These are phyloP conservation scores for Holothuria leucospilota DNA, from an alignment of 53 echinoderm and acorn worm genomes.

Conservation along the genomic window DNA sequence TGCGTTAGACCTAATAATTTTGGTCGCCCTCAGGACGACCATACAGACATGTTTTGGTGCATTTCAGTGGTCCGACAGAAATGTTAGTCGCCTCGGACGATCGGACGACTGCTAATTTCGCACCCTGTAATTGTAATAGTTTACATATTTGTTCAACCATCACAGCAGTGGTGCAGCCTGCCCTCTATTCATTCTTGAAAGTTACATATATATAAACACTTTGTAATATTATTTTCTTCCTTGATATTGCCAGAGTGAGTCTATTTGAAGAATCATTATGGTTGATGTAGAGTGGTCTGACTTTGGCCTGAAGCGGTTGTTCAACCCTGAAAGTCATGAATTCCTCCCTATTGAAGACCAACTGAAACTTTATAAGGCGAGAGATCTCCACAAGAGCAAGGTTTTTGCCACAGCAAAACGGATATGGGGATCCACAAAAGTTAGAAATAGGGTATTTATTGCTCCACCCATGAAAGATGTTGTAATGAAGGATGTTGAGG, in stretches of 20 bases:
- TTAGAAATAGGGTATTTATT: slow-evolving; percentile 67
- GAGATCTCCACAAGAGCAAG: slow-evolving; percentile 79
- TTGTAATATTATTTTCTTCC: too few species aligned
- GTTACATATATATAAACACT: too few species aligned
- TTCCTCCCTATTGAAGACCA: slow-evolving; percentile 92
- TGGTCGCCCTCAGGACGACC: too few species aligned
- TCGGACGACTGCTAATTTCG: too few species aligned
- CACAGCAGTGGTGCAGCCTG: too few species aligned
- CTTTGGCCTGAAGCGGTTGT: slow-evolving; percentile 83
- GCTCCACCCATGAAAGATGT: slow-evolving; percentile 81
- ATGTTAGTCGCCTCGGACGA: too few species aligned
- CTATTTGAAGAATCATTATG: not conserved
- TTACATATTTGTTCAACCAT: too few species aligned
- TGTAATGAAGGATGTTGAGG: slow-evolving; percentile 55
- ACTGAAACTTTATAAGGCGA: slow-evolving; percentile 81
- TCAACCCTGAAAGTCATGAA: slow-evolving; percentile 82
- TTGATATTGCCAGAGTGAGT: not conserved
- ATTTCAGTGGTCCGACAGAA: too few species aligned
- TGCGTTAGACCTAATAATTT: too few species aligned
- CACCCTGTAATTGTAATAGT: too few species aligned
- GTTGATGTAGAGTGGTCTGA: slow-evolving; percentile 74
- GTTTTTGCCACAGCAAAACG: slow-evolving; percentile 71
- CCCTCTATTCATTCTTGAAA: too few species aligned
- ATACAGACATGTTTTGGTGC: too few species aligned
- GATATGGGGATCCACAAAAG: slow-evolving; percentile 74